These are phyloP conservation scores for Eretmochelys imbricata DNA, from an alignment of 2,113 vertebrate species.

Conservation along the genomic window DNA sequence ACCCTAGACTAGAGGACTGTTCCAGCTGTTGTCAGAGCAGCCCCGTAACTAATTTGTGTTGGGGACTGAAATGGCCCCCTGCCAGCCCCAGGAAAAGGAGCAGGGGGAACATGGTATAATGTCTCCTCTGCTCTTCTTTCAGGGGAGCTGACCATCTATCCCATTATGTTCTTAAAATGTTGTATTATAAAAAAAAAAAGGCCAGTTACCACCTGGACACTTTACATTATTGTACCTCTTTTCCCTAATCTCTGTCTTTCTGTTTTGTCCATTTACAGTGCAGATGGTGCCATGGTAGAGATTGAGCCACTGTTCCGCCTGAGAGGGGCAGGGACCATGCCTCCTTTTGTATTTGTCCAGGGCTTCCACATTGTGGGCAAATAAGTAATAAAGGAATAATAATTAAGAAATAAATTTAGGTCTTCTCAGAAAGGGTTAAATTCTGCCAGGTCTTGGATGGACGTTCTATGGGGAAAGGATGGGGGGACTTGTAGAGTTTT, in stretches of 20 bases:
- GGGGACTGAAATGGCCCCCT: background rate
- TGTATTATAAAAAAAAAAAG: background rate
- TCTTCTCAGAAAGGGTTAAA: background rate
- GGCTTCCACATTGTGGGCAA: background rate
- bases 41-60: too few species aligned
- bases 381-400: background rate
- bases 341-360: background rate
- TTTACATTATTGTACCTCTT: background rate
- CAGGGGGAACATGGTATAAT: background rate
- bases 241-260: background rate
- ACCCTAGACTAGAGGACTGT: background rate
- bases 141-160: background rate
- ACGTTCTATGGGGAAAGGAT: background rate
- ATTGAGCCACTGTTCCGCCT: background rate
- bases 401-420: background rate
- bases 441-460: background rate
- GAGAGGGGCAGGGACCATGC: background rate
- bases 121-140: background rate
- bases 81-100: background rate
- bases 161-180: background rate
- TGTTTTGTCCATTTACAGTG: background rate
- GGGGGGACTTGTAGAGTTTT: background rate
- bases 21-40: background rate
- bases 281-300: background rate
- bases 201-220: background rate